Conservation (phyloP, 2,888 invertebrate species). For the Biston stratarius region DNA sequence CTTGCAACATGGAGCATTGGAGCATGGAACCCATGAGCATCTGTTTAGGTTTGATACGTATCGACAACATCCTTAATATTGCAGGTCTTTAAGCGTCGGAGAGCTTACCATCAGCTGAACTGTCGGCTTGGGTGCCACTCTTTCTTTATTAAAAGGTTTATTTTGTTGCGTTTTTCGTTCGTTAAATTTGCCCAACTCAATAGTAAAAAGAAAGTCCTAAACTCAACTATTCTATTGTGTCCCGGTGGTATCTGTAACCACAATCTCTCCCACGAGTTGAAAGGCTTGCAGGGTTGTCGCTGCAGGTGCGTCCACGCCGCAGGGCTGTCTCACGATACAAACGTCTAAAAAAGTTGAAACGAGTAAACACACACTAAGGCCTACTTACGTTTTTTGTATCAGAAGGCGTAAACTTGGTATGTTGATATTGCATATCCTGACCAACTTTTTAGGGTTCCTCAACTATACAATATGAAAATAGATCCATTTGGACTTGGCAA, state of each 20-base stretch:
- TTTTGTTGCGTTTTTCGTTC: too few relatives aligned
- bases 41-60: too few relatives aligned
- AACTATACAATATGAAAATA: neutral
- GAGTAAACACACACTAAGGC: neutral
- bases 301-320: slow-evolving; percentile 7
- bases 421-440: neutral
- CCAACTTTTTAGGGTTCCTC: neutral
- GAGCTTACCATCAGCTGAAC: too few relatives aligned
- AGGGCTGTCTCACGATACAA: slow-evolving; percentile 20
- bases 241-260: slow-evolving; percentile 5
- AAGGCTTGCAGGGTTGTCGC: slow-evolving; percentile 15
- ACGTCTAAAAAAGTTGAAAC: neutral
- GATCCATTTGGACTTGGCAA: too few relatives aligned
- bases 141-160: too few relatives aligned
- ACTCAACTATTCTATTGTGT: neutral
- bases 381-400: neutral
- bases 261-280: slow-evolving; percentile 20
- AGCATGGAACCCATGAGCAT: too few relatives aligned
- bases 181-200: neutral
- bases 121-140: too few relatives aligned
- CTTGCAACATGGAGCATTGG: too few relatives aligned
- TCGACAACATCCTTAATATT: too few relatives aligned
- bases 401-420: slow-evolving; percentile 1
- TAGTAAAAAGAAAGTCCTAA: slow-evolving; percentile 3
- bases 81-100: too few relatives aligned